These are phyloP conservation scores for Teinopalpus imperialis DNA, from an alignment of 2,888 invertebrate species.

Conservation along the genomic window DNA sequence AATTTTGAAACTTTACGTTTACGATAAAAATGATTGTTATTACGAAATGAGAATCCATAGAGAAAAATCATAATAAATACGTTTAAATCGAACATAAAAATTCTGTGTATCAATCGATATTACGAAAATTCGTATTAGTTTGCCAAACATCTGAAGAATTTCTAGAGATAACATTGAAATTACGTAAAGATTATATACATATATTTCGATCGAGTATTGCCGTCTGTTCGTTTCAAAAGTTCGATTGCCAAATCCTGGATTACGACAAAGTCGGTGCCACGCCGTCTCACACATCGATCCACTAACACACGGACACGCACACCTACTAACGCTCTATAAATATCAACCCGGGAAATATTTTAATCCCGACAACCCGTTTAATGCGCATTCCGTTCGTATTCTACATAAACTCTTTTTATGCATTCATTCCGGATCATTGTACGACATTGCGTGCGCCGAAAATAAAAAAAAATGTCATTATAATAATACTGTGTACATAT, in stretches of 20 bases:
- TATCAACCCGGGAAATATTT: constrained; percentile 75
- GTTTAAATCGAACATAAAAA: no score
- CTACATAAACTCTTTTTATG: constrained; percentile 56
- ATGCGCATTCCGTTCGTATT: constrained; percentile 71
- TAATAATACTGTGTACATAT: neutral
- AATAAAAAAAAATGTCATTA: constrained; percentile 57
- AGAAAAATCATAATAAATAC: no score
- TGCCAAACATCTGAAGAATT: constrained; percentile 23
- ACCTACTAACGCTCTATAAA: constrained; percentile 76
- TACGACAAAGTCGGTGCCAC: constrained; percentile 74
- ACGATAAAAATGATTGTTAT: no score
- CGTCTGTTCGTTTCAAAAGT: constrained; percentile 44
- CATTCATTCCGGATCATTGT: constrained; percentile 53
- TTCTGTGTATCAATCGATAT: neutral
- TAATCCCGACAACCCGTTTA: constrained; percentile 77
- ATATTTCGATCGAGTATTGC: constrained; percentile 37
- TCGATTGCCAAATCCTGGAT: constrained; percentile 66
- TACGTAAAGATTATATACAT: constrained; percentile 32
- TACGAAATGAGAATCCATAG: no score
- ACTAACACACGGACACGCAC: constrained; percentile 70
- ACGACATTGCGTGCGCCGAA: constrained; percentile 45
- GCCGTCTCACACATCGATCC: constrained; percentile 76
- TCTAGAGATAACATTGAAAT: constrained; percentile 25
- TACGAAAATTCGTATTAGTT: constrained; percentile 6
- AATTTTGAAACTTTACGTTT: no score